phyloP scores from a whole-genome alignment of 1,140 invertebrate species.

The Hylyphantes graminicola region DNA sequence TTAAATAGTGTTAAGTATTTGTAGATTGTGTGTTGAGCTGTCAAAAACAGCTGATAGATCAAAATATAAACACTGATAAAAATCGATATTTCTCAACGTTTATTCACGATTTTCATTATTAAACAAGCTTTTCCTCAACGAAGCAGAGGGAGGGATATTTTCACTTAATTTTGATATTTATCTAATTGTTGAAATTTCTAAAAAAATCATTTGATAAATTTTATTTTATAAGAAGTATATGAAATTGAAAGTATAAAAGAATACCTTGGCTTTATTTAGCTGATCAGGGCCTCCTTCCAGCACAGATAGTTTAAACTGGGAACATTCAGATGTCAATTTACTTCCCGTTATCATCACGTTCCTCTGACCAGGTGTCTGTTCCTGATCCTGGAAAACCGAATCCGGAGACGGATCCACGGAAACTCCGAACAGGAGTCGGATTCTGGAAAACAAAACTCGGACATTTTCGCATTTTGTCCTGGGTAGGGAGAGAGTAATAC shows the following conservation, averaged over 20 bases:
- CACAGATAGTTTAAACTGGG: constrained; percentile 44
- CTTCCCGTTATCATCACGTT: constrained; percentile 33
- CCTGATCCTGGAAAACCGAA: constrained; percentile 26
- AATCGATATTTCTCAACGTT: too few species aligned
- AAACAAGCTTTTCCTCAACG: too few species aligned
- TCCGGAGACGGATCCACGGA: constrained; percentile 51
- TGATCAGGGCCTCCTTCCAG: constrained; percentile 44
- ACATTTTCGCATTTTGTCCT: constrained; percentile 57
- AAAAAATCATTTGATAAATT: too few species aligned
- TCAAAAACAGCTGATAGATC: too few species aligned
- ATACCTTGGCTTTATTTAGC: constrained; percentile 52
- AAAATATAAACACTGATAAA: too few species aligned
- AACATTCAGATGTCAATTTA: constrained; percentile 32
- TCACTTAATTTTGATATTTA: too few species aligned
- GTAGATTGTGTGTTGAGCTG: too few species aligned
- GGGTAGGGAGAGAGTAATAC: constrained; percentile 49
- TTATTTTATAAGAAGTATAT: too few species aligned
- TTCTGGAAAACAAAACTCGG: constrained; percentile 51
- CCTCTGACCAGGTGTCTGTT: constrained; percentile 32
- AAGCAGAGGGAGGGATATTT: too few species aligned
- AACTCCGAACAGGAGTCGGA: constrained; percentile 49
- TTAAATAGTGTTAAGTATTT: too few species aligned
- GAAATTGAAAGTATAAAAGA: background rate
- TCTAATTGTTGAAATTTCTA: too few species aligned
- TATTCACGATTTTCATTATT: too few species aligned